Conservation (phyloP, 2,888 invertebrate species). For the Bellardia bayeri region DNA sequence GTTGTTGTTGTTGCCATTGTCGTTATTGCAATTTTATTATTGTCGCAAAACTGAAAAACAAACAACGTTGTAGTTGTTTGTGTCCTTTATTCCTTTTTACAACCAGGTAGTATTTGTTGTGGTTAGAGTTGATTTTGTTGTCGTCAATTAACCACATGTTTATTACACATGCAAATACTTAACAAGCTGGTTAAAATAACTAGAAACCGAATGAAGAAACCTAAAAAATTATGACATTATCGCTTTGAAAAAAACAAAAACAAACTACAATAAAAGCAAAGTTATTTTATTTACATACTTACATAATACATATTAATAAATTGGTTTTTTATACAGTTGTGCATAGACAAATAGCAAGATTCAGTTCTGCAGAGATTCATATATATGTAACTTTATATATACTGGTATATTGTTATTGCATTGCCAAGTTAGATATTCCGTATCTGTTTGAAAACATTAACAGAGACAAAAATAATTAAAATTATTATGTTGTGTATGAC, state of each 20-base stretch:
- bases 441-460: no score
- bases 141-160: constrained; percentile 73
- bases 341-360: not conserved
- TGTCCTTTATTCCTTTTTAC: constrained; percentile 18
- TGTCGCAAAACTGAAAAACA: constrained; percentile 48
- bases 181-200: constrained; percentile 57
- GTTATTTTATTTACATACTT: constrained; percentile 28
- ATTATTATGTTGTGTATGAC: no score
- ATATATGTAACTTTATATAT: no score
- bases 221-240: constrained; percentile 71
- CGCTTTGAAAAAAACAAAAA: constrained; percentile 42
- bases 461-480: no score
- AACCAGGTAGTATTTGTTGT: constrained; percentile 34
- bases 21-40: constrained; percentile 43
- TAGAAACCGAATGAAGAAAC: constrained; percentile 39
- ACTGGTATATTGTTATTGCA: no score
- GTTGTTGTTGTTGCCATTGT: constrained; percentile 46
- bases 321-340: not conserved
- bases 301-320: constrained; percentile 10
- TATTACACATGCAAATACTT: constrained; percentile 72
- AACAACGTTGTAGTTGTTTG: constrained; percentile 36
- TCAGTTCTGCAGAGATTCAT: no score
- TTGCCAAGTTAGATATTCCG: no score
- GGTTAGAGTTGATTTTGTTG: constrained; percentile 56
- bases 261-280: constrained; percentile 20